phyloP scores from a whole-genome alignment of 2,888 invertebrate genomes.

The Lasioglossum calceatum region DNA sequence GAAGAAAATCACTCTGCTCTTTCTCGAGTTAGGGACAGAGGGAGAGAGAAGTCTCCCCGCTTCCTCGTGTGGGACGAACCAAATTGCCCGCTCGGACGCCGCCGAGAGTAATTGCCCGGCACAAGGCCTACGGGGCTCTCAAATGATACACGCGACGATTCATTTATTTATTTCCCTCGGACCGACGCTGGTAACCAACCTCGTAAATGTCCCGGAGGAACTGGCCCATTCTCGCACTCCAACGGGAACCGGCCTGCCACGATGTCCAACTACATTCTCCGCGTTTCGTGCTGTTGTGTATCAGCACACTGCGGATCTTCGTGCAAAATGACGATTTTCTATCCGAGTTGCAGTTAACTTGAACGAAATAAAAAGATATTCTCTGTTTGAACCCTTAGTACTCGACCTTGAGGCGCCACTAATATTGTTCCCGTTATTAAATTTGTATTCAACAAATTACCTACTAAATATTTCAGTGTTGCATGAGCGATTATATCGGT shows the following conservation, averaged over 20 bases:
- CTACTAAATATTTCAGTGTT: too few species aligned
- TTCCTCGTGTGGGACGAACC: constrained; percentile 8
- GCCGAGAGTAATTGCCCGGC: background rate
- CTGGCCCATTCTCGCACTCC: background rate
- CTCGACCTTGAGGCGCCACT: too few species aligned
- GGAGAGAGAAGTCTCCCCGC: background rate
- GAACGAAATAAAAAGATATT: too few species aligned
- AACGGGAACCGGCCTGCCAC: background rate
- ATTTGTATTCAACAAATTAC: too few species aligned
- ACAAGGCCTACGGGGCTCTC: background rate
- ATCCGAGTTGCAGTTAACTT: too few species aligned
- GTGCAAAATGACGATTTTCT: too few species aligned
- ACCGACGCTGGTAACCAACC: background rate
- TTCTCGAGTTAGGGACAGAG: background rate
- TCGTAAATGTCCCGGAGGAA: background rate
- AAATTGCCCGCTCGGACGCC: constrained; percentile 12
- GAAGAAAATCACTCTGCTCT: background rate
- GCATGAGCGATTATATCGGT: too few species aligned
- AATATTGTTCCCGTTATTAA: too few species aligned
- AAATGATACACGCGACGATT: constrained; percentile 5
- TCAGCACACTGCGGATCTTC: too few species aligned
- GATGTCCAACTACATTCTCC: background rate
- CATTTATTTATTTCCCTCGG: background rate
- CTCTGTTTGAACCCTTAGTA: too few species aligned
- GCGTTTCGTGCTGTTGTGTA: background rate